These are phyloP conservation scores for Xanthia togata DNA, from an alignment of 2,888 invertebrate species.

Conservation along the genomic window DNA sequence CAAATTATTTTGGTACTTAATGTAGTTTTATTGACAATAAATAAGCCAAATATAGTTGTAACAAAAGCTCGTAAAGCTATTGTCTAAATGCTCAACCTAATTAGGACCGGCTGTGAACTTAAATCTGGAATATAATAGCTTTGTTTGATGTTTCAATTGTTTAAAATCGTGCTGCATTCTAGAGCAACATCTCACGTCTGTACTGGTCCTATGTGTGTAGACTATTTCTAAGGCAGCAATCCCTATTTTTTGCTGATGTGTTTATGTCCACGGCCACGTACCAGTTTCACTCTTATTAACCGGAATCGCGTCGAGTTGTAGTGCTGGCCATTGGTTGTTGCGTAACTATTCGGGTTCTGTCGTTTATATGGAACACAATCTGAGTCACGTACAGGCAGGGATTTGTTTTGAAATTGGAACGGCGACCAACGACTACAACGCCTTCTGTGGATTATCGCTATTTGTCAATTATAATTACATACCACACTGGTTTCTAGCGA, in stretches of 20 bases:
- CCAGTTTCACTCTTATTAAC: constrained; percentile 85
- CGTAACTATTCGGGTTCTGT: constrained; percentile 80
- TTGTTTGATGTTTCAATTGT: constrained; percentile 44
- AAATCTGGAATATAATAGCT: constrained; percentile 54
- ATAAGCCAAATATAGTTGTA: constrained; percentile 54
- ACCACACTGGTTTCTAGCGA: constrained; percentile 50
- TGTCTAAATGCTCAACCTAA: constrained; percentile 55
- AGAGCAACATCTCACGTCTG: constrained; percentile 19
- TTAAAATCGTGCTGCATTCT: constrained; percentile 33
- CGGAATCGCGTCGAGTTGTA: constrained; percentile 74
- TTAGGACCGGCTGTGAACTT: constrained; percentile 46
- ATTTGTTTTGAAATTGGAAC: constrained; percentile 90
- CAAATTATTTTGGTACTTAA: constrained; percentile 37
- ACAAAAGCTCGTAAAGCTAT: constrained; percentile 63
- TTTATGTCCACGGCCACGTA: constrained; percentile 72
- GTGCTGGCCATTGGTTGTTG: constrained; percentile 70
- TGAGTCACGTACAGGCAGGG: constrained; percentile 89
- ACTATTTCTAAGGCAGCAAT: constrained; percentile 67
- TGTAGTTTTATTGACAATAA: constrained; percentile 34
- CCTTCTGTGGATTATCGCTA: constrained; percentile 86
- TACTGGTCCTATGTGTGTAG: constrained; percentile 56
- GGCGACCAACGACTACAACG: constrained; percentile 83
- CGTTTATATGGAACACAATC: constrained; percentile 85
- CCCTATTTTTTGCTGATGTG: constrained; percentile 63
- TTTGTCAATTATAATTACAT: constrained; percentile 85